Evolutionary conservation across 1,140 invertebrate genomes (phyloP).

Genomic region (Vollenhovia emeryi): DNA sequence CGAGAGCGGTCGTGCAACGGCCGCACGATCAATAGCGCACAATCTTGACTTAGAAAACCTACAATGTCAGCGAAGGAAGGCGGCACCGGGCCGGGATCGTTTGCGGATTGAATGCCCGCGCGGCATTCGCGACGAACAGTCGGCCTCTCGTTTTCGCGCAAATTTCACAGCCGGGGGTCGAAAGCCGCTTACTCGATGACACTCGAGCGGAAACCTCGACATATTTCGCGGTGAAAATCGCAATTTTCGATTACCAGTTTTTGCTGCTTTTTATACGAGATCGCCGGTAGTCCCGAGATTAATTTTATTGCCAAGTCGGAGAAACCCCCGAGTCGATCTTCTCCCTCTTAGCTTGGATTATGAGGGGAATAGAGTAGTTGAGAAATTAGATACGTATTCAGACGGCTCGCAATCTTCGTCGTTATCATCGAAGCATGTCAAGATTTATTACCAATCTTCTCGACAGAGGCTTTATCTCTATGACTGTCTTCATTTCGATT

Average conservation of each 20-base stretch:
- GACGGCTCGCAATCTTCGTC: background rate
- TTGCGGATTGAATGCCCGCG: background rate
- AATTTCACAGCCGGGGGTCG: background rate
- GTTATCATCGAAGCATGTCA: background rate
- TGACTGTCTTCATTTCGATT: conserved; percentile 20
- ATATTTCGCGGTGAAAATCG: background rate
- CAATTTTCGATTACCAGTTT: background rate
- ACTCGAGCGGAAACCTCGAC: background rate
- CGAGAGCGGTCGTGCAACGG: conserved; percentile 43
- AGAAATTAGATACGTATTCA: conserved; percentile 15
- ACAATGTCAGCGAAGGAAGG: conserved; percentile 73
- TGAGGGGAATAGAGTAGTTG: background rate
- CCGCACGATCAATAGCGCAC: conserved; percentile 80
- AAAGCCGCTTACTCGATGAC: background rate
- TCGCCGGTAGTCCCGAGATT: background rate
- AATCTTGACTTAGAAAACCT: conserved; percentile 82
- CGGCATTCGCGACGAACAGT: background rate
- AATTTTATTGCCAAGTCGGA: background rate
- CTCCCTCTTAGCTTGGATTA: background rate
- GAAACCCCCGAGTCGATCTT: background rate
- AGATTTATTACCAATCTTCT: background rate
- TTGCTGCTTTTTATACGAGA: background rate
- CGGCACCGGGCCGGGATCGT: conserved; percentile 4
- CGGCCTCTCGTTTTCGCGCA: background rate
- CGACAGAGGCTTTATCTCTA: background rate